Conservation (phyloP, 2,797 vertebrate genomes). For the Scyliorhinus canicula region DNA sequence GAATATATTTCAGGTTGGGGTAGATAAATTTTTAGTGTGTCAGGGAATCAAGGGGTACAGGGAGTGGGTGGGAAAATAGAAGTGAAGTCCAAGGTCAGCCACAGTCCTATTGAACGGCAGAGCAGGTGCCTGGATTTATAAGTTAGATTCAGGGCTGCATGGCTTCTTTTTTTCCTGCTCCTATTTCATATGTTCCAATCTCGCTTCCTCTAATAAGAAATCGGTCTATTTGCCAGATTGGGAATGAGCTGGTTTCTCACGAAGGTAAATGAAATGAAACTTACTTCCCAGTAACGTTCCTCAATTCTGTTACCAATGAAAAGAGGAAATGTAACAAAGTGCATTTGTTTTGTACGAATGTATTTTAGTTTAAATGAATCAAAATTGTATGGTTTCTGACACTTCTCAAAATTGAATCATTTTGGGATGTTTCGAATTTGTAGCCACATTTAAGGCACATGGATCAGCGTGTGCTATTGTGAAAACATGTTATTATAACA, state of each 20-base stretch:
- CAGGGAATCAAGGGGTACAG: no score
- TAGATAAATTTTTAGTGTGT: no score
- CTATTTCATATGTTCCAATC: not conserved
- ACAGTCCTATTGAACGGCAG: no score
- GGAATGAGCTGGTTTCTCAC: not conserved
- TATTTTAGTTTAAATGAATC: not conserved
- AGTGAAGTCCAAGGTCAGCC: no score
- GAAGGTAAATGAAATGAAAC: not conserved
- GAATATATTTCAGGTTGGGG: no score
- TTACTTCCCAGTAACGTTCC: not conserved
- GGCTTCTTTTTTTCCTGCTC: no score
- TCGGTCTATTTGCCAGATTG: not conserved
- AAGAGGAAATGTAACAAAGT: not conserved
- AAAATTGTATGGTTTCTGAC: not conserved
- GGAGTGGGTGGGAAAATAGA: no score
- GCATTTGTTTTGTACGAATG: not conserved
- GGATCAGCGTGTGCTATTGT: not conserved
- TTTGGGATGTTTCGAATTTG: not conserved
- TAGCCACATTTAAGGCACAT: not conserved
- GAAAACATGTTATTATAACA: not conserved
- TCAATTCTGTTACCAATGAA: not conserved
- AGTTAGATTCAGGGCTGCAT: no score
- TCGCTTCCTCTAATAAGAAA: not conserved
- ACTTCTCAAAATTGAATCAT: no score
- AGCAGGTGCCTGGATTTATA: no score